A percentile compares a stretch with the other conserved stretches of the same genome.
Conservation (phyloP, 2,113 vertebrate genomes). For the Nothocercus nigrocapillus region DNA sequence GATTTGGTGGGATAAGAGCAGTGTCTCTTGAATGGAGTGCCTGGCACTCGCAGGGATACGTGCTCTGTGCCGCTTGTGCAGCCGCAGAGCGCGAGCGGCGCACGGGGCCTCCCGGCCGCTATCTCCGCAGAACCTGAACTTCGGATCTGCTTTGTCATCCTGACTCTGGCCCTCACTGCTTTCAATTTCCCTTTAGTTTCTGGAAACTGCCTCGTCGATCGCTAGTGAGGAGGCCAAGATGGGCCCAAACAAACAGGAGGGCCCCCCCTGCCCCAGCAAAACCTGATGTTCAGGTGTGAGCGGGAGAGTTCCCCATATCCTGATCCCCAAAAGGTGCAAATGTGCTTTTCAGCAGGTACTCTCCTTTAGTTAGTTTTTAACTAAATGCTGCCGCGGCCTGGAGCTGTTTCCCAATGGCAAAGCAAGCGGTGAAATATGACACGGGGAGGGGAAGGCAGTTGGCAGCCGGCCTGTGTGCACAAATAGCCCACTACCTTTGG, state of each 20-base stretch:
- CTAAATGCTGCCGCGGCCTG: slow-evolving; percentile 13
- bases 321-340: background rate
- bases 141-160: slow-evolving; percentile 77
- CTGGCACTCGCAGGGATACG: background rate
- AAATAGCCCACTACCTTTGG: slow-evolving; percentile 72
- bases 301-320: background rate
- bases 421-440: slow-evolving; percentile 68
- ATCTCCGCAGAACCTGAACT: slow-evolving; percentile 7
- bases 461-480: slow-evolving; percentile 61
- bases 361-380: slow-evolving; percentile 53
- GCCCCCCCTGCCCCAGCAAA: background rate
- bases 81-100: background rate
- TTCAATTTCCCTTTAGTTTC: slow-evolving; percentile 68
- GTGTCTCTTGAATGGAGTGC: background rate
- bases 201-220: slow-evolving; percentile 22
- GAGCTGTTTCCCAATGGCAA: slow-evolving; percentile 54
- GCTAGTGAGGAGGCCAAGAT: background rate
- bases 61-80: background rate
- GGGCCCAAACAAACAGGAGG: rapidly evolving
- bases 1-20: rapidly evolving
- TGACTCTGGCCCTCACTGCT: slow-evolving; percentile 50
- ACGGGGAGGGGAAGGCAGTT: slow-evolving; percentile 54
- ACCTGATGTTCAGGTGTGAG: rapidly evolving
- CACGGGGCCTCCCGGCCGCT: background rate
- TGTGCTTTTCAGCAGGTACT: background rate